Base-by-base conservation (phyloP, 2,888 invertebrate genomes). In the Deladenus siricidicola region DNA sequence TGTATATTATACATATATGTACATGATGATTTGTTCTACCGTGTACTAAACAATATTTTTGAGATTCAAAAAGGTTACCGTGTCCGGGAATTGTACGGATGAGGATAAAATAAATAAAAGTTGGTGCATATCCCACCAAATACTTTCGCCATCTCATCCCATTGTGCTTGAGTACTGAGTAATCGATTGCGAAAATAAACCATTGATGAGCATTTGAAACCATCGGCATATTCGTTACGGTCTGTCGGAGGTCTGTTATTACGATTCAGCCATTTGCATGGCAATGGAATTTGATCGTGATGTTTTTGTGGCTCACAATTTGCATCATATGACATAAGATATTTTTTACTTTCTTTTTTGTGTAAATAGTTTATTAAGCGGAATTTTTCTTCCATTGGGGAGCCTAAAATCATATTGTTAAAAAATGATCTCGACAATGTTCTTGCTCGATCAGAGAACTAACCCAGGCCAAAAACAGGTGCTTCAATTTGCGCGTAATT, bases 391-490 rank as follows among this genome's bases (percentile, higher is more conserved):
- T 61, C 61, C 29, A 50, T 43, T n/a, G 61, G 61, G 23, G 61
- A 61, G 8, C 61, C 61, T 61, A 3, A 56, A 57, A 53, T 24
- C 24, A 50, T 21, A 29, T 10, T 21, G 24, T 50, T 19, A n/a
- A 6, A 21, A 45, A 21, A n/a, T n/a, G n/a, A n/a, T n/a, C n/a
- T n/a, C n/a, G n/a, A n/a, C 3, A 8, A 10, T 14, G 10, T 14
- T 8, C 48, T 19, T 19, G 10, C 8, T 8, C 23, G 8, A 14
- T 19, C 8, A 47, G 23, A n/a, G 48, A 45, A 47, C 47, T n/a
- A 17, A 61, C 61, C 61, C 6, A 61, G 24, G 49, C 61, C 61
- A 42, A 61, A 61, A 19, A 59, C 52, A 10, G 61, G 61, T n/a
- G 57, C 56, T n/a, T 30, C 39, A 10, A 28, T 28, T 21, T 48